Percentiles rank a stretch among this genome's conserved stretches.
These are phyloP conservation scores for Pelobates cultripes DNA, from an alignment of 2,797 vertebrate genomes.

Conservation along the genomic window DNA sequence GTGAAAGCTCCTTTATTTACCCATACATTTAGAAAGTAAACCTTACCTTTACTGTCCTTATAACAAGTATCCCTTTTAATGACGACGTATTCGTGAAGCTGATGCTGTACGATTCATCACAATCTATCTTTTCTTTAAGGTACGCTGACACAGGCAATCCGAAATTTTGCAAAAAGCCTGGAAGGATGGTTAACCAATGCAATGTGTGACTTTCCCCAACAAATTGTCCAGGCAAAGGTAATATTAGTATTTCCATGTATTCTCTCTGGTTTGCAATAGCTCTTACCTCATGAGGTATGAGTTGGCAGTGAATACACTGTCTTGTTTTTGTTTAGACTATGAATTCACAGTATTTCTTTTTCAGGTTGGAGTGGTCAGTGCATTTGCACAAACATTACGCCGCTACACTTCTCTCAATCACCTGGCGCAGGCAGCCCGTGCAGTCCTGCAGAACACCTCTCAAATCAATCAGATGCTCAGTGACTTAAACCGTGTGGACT, in stretches of 20 bases:
- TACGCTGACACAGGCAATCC: constrained; percentile 94
- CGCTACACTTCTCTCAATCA: constrained; percentile 97
- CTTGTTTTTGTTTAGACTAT: too few relatives aligned
- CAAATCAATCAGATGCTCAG: constrained; percentile 99
- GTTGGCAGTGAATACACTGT: background rate
- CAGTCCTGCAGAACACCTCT: constrained; percentile 96
- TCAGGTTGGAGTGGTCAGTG: constrained; percentile 92
- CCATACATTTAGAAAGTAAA: too few relatives aligned
- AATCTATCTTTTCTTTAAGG: constrained; percentile 69
- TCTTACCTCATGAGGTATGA: background rate
- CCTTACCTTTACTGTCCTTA: too few relatives aligned
- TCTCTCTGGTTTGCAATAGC: background rate
- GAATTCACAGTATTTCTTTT: background rate
- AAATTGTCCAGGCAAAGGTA: constrained; percentile 94
- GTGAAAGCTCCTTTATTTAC: too few relatives aligned
- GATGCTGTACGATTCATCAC: too few relatives aligned
- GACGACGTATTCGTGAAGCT: too few relatives aligned
- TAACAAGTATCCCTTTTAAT: too few relatives aligned
- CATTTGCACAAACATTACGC: constrained; percentile 93
- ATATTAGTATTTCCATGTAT: background rate
- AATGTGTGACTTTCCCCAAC: constrained; percentile 91
- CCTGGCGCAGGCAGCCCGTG: constrained; percentile 92
- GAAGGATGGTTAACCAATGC: constrained; percentile 95
- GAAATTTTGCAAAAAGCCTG: constrained; percentile 97
- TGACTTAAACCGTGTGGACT: constrained; percentile 97